Percentiles rank a stretch among this genome's conserved stretches.
These are phyloP conservation scores for Andricus quercusramuli DNA, from an alignment of 2,888 invertebrate species.

Conservation along the genomic window DNA sequence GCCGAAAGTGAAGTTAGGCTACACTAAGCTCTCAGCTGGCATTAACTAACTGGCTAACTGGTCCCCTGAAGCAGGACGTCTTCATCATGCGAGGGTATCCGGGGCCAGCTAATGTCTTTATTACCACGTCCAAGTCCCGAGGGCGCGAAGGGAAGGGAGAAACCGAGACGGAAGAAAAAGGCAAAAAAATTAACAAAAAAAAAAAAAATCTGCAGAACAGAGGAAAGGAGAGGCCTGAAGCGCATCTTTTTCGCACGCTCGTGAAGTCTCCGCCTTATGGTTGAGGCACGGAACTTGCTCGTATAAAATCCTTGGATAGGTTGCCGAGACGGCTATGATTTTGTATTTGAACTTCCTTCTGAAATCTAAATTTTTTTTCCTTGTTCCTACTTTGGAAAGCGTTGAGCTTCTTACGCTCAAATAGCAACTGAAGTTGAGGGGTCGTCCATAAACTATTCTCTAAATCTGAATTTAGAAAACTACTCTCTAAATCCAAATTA, in stretches of 20 bases:
- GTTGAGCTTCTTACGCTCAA: background rate
- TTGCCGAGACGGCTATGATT: background rate
- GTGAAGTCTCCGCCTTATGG: slow-evolving; percentile 41
- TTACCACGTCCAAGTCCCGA: slow-evolving; percentile 58
- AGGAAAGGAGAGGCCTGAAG: slow-evolving; percentile 32
- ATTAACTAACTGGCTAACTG: slow-evolving; percentile 59
- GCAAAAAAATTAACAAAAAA: slow-evolving; percentile 33
- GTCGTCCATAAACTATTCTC: too few relatives aligned
- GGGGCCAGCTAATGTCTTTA: slow-evolving; percentile 67
- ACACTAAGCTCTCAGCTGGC: slow-evolving; percentile 47
- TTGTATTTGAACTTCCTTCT: background rate
- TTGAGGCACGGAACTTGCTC: background rate
- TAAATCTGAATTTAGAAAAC: too few relatives aligned
- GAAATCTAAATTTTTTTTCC: background rate
- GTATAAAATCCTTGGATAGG: slow-evolving; percentile 16
- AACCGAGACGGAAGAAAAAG: slow-evolving; percentile 42
- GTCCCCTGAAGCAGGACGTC: slow-evolving; percentile 66
- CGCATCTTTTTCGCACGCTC: slow-evolving; percentile 37
- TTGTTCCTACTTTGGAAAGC: background rate
- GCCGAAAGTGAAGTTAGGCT: slow-evolving; percentile 64
- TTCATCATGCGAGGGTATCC: slow-evolving; percentile 55
- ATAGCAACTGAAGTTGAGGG: background rate
- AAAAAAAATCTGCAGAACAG: slow-evolving; percentile 1
- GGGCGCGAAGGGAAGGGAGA: slow-evolving; percentile 43
- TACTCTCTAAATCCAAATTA: too few relatives aligned